These are phyloP conservation scores for Axinella damicornis DNA, from an alignment of 37 sponge, comb jelly and placozoan genomes.

Conservation along the genomic window DNA sequence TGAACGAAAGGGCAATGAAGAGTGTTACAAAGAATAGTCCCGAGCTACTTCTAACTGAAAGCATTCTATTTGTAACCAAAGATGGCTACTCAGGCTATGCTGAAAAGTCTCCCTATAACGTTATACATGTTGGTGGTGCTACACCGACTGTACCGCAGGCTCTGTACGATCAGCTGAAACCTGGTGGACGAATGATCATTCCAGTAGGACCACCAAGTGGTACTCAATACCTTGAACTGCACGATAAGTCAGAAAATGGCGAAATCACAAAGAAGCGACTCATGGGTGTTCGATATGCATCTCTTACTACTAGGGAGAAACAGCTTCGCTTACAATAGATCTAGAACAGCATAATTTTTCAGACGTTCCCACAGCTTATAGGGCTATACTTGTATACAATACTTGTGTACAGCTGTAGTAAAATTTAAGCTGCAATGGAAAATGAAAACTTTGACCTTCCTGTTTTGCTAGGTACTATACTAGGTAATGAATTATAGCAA, in stretches of 20 bases:
- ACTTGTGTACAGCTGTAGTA: too few relatives aligned
- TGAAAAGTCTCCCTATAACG: constrained; percentile 82
- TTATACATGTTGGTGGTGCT: constrained; percentile 96
- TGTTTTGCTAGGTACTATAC: too few relatives aligned
- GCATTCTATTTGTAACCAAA: constrained; percentile 44
- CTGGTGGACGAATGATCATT: constrained; percentile 83
- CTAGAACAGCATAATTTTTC: too few relatives aligned
- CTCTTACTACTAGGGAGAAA: constrained; percentile 35
- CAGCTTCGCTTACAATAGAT: too few relatives aligned
- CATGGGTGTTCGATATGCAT: constrained; percentile 93
- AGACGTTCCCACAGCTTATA: too few relatives aligned
- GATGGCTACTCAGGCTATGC: constrained; percentile 86
- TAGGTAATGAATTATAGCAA: too few relatives aligned
- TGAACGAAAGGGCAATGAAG: constrained; percentile 62
- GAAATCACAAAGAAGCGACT: constrained; percentile 53
- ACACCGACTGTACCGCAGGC: constrained; percentile 75
- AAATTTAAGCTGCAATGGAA: too few relatives aligned
- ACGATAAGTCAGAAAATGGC: constrained; percentile 72
- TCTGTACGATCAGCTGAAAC: constrained; percentile 84
- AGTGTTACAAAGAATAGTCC: constrained; percentile 61
- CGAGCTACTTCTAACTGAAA: too few relatives aligned
- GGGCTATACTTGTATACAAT: too few relatives aligned
- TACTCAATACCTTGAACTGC: constrained; percentile 75
- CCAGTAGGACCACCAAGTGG: constrained; percentile 89
- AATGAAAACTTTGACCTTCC: too few relatives aligned